These are phyloP conservation scores for Lamprotornis superbus DNA, from an alignment of 2,113 vertebrate species.

Conservation along the genomic window DNA sequence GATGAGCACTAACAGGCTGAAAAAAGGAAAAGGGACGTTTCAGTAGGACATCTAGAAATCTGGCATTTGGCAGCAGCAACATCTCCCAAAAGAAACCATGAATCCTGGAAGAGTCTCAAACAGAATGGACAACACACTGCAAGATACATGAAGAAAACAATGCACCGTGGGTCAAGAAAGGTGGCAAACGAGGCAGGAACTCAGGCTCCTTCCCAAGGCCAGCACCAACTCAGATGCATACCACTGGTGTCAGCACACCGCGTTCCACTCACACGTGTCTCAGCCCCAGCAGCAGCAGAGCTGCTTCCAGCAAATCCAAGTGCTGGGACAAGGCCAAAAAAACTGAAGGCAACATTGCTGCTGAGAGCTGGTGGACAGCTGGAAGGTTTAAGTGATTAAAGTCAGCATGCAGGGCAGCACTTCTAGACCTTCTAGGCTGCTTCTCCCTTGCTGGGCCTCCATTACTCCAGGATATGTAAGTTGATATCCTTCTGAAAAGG, in stretches of 20 bases:
- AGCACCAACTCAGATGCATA: not conserved
- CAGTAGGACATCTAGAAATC: not conserved
- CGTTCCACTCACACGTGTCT: fast-evolving
- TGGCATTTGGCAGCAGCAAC: too few species aligned
- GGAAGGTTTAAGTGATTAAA: not conserved
- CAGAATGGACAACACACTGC: not conserved
- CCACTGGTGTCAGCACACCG: not conserved
- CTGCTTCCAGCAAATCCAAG: not conserved
- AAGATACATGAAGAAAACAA: not conserved
- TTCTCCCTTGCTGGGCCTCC: not conserved
- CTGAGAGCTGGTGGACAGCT: not conserved
- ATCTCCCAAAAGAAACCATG: not conserved
- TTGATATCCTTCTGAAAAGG: not conserved
- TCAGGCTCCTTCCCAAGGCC: not conserved
- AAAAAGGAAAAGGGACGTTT: not conserved
- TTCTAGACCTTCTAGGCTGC: not conserved
- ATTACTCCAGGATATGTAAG: not conserved
- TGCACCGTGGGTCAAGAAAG: fast-evolving
- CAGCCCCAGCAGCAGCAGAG: not conserved
- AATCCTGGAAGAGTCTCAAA: not conserved
- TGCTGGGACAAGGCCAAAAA: not conserved
- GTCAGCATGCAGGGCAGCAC: fast-evolving
- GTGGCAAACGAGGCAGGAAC: not conserved
- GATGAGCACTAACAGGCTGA: not conserved
- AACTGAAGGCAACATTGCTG: not conserved